A percentile compares a stretch with the other conserved stretches of the same genome.
These are phyloP conservation scores for Acrossocheilus fasciatus DNA, from an alignment of 2,797 vertebrate species.

Conservation along the genomic window DNA sequence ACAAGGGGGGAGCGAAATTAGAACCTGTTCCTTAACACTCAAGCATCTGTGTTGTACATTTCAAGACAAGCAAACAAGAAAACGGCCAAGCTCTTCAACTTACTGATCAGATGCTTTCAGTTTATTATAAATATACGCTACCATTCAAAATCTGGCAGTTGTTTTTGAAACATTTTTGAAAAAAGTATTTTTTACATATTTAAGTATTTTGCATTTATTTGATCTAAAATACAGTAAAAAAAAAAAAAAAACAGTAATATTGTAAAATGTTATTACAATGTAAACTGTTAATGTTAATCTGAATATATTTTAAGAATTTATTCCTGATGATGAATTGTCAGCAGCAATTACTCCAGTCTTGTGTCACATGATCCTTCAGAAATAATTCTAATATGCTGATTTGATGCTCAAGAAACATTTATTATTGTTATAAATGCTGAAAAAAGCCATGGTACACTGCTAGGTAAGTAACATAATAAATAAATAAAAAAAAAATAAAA, in stretches of 20 bases:
- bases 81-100: background rate
- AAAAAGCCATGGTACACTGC: background rate
- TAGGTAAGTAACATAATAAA: no score
- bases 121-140: background rate
- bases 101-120: background rate
- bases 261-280: background rate
- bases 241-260: background rate
- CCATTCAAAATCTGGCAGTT: background rate
- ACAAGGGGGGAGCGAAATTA: slow-evolving; percentile 1
- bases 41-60: background rate
- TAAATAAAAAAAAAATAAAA: no score
- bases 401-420: background rate
- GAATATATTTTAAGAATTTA: background rate
- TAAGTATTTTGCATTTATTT: background rate
- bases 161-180: background rate
- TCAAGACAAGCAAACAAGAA: slow-evolving; percentile 15
- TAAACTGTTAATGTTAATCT: no score
- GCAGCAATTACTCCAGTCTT: background rate
- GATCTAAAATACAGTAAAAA: background rate
- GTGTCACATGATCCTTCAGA: background rate
- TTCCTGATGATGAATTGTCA: background rate
- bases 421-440: background rate
- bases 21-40: slow-evolving; percentile 12
- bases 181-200: background rate
- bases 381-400: background rate